Percentiles rank a stretch among this genome's conserved stretches.
Evolutionary conservation across 2,797 vertebrate species (phyloP).

Genomic region (Leucoraja ocellata): DNA sequence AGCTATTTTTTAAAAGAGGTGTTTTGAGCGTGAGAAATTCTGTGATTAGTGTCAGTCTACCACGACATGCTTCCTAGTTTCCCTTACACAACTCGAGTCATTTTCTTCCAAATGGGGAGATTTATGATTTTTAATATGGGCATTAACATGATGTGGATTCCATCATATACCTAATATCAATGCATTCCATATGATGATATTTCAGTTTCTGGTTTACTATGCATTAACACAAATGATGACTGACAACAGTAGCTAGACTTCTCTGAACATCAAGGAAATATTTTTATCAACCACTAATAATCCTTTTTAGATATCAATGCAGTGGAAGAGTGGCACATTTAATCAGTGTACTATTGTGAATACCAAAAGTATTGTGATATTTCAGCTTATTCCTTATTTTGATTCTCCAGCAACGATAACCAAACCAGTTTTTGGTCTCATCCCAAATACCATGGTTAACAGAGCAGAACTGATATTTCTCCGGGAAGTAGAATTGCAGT

Average conservation of each 20-base stretch:
- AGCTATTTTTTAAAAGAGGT: no score
- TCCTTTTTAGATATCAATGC: no score
- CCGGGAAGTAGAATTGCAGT: background rate
- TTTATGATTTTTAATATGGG: background rate
- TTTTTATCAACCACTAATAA: background rate
- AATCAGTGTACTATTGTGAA: background rate
- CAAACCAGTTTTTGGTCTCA: background rate
- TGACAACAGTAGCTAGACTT: background rate
- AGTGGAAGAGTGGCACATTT: background rate
- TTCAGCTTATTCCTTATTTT: background rate
- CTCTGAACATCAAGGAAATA: background rate
- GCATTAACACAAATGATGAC: background rate
- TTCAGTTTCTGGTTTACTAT: conserved; percentile 16
- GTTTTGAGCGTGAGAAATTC: no score
- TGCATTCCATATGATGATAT: background rate
- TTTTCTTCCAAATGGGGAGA: background rate
- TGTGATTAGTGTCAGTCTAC: no score
- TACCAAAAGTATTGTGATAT: background rate
- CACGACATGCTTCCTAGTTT: background rate
- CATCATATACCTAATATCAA: background rate
- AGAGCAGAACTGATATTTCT: background rate
- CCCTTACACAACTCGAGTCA: background rate
- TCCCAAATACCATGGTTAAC: background rate
- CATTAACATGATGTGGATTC: background rate
- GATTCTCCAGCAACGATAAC: background rate